These are phyloP conservation scores for Nipponia nippon DNA, from an alignment of 2,113 vertebrate species.

Conservation along the genomic window DNA sequence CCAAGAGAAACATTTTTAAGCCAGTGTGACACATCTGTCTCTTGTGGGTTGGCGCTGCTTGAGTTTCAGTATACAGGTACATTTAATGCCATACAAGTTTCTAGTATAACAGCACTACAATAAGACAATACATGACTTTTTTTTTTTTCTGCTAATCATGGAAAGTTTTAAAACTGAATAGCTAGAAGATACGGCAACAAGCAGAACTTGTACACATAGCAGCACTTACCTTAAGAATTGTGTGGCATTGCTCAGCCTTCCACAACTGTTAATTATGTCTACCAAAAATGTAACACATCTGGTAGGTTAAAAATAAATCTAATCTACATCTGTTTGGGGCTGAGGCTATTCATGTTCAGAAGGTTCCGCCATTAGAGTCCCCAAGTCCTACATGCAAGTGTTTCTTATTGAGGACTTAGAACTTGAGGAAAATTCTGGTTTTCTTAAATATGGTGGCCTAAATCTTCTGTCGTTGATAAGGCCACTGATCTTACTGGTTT, in stretches of 20 bases:
- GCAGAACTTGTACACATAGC: not conserved
- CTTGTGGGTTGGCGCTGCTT: not conserved
- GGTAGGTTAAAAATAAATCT: not conserved
- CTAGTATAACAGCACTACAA: not conserved
- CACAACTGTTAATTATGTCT: not conserved
- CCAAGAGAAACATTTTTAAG: constrained; percentile 20
- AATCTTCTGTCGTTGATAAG: not conserved
- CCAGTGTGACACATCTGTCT: not conserved
- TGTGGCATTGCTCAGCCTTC: not conserved
- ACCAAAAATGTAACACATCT: not conserved
- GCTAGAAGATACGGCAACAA: not conserved
- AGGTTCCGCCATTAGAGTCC: not conserved
- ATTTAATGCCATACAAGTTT: not conserved
- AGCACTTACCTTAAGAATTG: not conserved
- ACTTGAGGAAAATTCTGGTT: not conserved
- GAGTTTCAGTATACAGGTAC: not conserved
- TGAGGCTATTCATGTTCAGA: not conserved
- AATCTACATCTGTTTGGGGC: not conserved
- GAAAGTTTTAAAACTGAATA: not conserved
- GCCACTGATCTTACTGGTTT: not conserved
- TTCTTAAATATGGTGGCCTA: not conserved
- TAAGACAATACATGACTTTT: not conserved
- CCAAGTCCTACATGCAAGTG: not conserved
- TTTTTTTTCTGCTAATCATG: not conserved
- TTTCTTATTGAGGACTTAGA: not conserved